Evolutionary conservation across 2,888 invertebrate species (phyloP).

Genomic region (Campoletis raptor): DNA sequence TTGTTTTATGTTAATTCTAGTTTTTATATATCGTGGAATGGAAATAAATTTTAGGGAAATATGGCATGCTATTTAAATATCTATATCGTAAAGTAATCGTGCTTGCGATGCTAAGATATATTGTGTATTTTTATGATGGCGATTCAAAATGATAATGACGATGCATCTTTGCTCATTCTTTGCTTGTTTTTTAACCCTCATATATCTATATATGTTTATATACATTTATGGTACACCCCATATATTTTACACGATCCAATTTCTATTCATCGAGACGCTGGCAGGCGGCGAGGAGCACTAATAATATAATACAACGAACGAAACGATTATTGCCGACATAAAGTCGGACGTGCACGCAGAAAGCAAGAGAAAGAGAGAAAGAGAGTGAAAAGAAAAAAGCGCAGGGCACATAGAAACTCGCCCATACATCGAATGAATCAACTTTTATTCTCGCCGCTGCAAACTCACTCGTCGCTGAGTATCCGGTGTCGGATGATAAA

Average conservation of each 20-base stretch:
- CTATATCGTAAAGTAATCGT: conserved; percentile 54
- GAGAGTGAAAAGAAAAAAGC: conserved; percentile 67
- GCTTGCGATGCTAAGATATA: conserved; percentile 36
- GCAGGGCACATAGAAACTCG: conserved; percentile 49
- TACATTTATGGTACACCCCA: conserved; percentile 15
- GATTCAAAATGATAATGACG: conserved; percentile 55
- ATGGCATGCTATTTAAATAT: conserved; percentile 37
- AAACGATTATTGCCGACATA: conserved; percentile 66
- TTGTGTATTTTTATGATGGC: conserved; percentile 44
- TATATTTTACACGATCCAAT: conserved; percentile 63
- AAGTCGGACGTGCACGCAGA: conserved; percentile 61
- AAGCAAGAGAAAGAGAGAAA: conserved; percentile 68
- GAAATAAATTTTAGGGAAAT: conserved; percentile 3
- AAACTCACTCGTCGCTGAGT: conserved; percentile 61
- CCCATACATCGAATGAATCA: conserved; percentile 68
- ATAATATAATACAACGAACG: conserved; percentile 66
- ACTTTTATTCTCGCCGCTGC: conserved; percentile 67
- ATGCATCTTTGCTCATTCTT: conserved; percentile 46
- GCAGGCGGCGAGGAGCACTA: conserved; percentile 57
- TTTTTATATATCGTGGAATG: neutral
- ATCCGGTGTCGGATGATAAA: conserved; percentile 69
- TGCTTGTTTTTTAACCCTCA: neutral
- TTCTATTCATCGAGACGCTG: conserved; percentile 60
- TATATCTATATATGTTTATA: conserved; percentile 4
- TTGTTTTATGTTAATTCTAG: neutral